Evolutionary conservation across 2,113 vertebrate species (phyloP), one percentile per base, ranked within the genome.

Genomic region (Condylura cristata): DNA sequence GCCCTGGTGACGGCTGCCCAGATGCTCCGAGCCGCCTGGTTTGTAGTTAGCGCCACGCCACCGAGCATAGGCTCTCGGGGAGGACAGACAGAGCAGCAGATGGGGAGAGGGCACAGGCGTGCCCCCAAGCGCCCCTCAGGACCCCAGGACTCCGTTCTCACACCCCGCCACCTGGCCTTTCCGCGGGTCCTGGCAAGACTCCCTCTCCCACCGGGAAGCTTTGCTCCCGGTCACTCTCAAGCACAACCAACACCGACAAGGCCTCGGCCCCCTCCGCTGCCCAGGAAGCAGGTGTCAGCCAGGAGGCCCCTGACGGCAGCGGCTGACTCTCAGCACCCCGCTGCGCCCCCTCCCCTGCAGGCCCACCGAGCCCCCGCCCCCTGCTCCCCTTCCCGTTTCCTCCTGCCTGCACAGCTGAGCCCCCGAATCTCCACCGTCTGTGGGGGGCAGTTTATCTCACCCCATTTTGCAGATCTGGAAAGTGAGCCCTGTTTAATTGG

Each of bases 271-370:
- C 93, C 90, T 94, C 91, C 82, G 96, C 95, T 79, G 96, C 97
- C 95, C 91, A 94, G 90, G 96, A 95, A 98, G 97, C 93, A 93
- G 94, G 24, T 97, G 88, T 78, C 94, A 89, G 95, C 95, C 96
- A 94, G 94, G 68, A 86, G 16, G 95, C 78, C 61, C 94, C 92
- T 66, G 85, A 32, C 63, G 60, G 87, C 53, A 79, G 84, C 91
- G 84, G 92, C 96, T 93, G 95, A 95, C 89, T 76, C 82, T 63
- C 76, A 58, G 78, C 82, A 78, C 93, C 91, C 0, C 78, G 56
- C 28, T 61, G 83, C 61, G 60, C 91, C 56, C 85, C 78, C 56
- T 48, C 7, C 46, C 46, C 46, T 12, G 46, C 6, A 12, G 7
- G 46, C 75, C 70, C 65, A 75, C 37, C 66, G n/a, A n/a, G 56